Percentiles rank a stretch among this genome's conserved stretches.
Evolutionary conservation across 2,113 vertebrate species (phyloP).

Genomic region (Calidris pugnax): DNA sequence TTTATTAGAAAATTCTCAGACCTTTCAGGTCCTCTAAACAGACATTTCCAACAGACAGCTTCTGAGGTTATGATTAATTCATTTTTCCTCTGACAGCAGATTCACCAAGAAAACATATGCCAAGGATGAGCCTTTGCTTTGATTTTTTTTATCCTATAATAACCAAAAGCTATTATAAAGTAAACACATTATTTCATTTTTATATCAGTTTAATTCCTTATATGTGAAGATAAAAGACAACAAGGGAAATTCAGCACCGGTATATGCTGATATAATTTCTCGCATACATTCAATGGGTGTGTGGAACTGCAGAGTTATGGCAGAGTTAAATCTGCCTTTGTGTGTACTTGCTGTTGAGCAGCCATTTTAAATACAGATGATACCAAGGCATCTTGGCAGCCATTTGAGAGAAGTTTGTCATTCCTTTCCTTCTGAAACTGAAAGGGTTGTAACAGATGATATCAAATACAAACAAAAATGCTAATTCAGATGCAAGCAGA

Average conservation of each 20-base stretch:
- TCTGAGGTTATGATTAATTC: slow-evolving; percentile 35
- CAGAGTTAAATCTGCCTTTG: neutral
- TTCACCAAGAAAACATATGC: neutral
- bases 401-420: neutral
- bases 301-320: neutral
- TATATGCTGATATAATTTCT: neutral
- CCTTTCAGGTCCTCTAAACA: slow-evolving; percentile 15
- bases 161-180: neutral
- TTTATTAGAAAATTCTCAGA: slow-evolving; percentile 40
- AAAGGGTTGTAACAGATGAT: neutral
- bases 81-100: slow-evolving; percentile 20
- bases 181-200: neutral
- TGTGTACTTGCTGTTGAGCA: neutral
- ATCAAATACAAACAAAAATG: neutral
- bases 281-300: neutral
- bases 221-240: neutral
- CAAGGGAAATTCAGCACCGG: neutral
- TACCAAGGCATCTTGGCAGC: neutral
- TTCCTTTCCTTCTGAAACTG: neutral
- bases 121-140: neutral
- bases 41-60: slow-evolving; percentile 1
- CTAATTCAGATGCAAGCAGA: neutral
- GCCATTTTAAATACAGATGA: slow-evolving; percentile 19
- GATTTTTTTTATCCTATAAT: neutral
- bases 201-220: neutral